phyloP scores from a whole-genome alignment of 1,140 invertebrate genomes.

The Dreissena polymorpha region DNA sequence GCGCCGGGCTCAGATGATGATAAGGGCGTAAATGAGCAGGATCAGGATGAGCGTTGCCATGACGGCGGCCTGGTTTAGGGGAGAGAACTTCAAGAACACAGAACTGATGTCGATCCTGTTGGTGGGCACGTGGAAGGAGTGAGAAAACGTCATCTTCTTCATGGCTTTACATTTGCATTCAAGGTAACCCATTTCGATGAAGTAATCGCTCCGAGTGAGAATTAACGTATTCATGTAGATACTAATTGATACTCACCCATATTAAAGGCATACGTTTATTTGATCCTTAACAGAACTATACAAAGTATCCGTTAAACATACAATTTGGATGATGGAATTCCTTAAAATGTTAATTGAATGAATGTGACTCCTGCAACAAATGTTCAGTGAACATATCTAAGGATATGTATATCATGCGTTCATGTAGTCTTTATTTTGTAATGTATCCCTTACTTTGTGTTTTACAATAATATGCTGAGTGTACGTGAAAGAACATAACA shows the following conservation, averaged over 20 bases:
- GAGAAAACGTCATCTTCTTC: conserved; percentile 52
- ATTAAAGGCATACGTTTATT: too few species aligned
- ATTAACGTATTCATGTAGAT: not conserved
- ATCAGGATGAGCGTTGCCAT: conserved; percentile 78
- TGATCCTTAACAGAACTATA: too few species aligned
- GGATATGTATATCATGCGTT: too few species aligned
- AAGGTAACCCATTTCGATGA: not conserved
- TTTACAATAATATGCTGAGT: too few species aligned
- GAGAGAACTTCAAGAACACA: conserved; percentile 78
- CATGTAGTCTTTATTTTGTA: too few species aligned
- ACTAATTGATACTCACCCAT: not conserved
- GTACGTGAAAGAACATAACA: too few species aligned
- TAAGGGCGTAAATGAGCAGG: conserved; percentile 76
- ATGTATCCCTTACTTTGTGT: too few species aligned
- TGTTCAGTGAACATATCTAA: too few species aligned
- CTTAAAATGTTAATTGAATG: too few species aligned
- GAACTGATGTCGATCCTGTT: conserved; percentile 82
- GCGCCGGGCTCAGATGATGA: conserved; percentile 78
- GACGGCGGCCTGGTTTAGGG: conserved; percentile 67
- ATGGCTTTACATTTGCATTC: conserved; percentile 11
- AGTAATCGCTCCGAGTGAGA: conserved; percentile 10
- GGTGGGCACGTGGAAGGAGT: conserved; percentile 79
- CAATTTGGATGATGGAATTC: too few species aligned
- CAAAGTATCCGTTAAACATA: too few species aligned
- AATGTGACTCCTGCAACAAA: too few species aligned